Evolutionary conservation across 2,888 invertebrate species (phyloP), one percentile per base, ranked within the genome.

Genomic region (Hirtodrosophila alboralis): DNA sequence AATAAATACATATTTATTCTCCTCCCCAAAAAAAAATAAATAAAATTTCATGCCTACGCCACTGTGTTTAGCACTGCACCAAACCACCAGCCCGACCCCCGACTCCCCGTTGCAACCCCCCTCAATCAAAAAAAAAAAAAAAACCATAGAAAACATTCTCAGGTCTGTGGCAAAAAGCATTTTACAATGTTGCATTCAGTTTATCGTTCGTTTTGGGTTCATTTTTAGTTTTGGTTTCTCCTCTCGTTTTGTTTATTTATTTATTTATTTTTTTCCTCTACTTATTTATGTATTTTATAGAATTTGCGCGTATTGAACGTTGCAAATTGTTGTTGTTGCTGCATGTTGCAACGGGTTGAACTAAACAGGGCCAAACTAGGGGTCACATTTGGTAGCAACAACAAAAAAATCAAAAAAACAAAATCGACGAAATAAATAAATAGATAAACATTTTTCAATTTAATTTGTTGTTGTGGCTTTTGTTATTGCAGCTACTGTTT

Each of bases 271-370:
- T 44, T 45, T 34, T 63, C 59, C 21, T 28, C 7, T 27, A 49
- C 33, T 62, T 57, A 45, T 71, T 54, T 53, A 38, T 66, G 31
- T 66, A 58, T 56, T 75, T 70, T 58, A 64, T 77, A 74, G 75
- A 81, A 79, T 78, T 74, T 33, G 76, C 80, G 65, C 60, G 57
- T 72, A 75, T 69, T 34, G 81, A 77, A 81, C 67, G 37, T 65
- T 72, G 72, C 41, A 52, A 9, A 23, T 38, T 34, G 12, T 36
- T 47, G 47, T n/a, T 47, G 27, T 13, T 61, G 56, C 52, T 43
- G 52, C 71, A 73, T 84, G 84, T 84, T 73, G 78, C 78, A 80
- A 80, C 80, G 77, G 74, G 80, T 47, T 48, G 54, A 56, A 43
- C 43, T 31, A 58, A 62, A 51, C 52, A 37, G 59, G 38, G 48